Evolutionary conservation across 2,797 vertebrate genomes (phyloP).

Genomic region (Sebastes trivittatus): DNA sequence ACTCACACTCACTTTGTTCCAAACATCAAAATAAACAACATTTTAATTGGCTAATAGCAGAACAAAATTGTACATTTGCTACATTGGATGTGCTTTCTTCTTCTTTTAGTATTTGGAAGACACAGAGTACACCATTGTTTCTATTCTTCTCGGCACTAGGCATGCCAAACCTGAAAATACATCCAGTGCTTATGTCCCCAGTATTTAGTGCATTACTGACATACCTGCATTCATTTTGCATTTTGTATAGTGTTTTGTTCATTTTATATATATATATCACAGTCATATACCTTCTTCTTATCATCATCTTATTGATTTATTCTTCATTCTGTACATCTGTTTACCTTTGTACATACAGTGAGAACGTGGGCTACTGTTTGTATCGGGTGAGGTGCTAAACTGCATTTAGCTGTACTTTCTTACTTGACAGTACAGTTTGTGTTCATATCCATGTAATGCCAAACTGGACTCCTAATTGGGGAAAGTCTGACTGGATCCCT

Average conservation of each 20-base stretch:
- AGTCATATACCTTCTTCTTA: neutral
- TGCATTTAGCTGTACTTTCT: neutral
- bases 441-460: neutral
- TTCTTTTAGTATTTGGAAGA: neutral
- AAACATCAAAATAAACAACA: neutral
- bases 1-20: neutral
- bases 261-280: neutral
- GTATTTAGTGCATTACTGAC: neutral
- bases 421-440: neutral
- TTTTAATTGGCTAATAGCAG: neutral
- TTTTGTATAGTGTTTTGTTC: neutral
- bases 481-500: neutral
- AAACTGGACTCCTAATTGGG: neutral
- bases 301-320: neutral
- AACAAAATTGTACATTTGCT: neutral
- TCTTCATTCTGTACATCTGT: neutral
- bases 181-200: neutral
- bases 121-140: neutral
- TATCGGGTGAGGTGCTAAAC: neutral
- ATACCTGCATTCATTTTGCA: neutral
- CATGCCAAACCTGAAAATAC: neutral
- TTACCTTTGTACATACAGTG: neutral
- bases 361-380: neutral
- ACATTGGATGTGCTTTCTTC: neutral
- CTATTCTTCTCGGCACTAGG: neutral